phyloP scores from a whole-genome alignment of 2,797 vertebrate species.

The Novumbra hubbsi region DNA sequence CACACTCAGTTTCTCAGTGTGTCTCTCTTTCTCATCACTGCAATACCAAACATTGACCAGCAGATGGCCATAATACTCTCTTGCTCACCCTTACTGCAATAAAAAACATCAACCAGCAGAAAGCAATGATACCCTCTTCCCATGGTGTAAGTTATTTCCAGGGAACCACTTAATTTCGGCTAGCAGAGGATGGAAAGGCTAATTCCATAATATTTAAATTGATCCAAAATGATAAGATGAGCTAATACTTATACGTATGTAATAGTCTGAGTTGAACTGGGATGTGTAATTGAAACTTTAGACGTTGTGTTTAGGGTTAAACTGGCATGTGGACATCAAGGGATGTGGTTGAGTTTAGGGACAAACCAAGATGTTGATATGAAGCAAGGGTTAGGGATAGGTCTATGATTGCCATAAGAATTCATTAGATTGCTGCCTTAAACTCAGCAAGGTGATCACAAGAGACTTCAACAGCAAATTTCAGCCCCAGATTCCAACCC shows the following conservation, averaged over 20 bases:
- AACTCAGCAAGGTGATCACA: not conserved
- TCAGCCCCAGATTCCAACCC: not conserved
- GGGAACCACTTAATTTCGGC: not conserved
- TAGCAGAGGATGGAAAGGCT: not conserved
- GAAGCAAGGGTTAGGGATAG: too few species aligned
- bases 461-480: not conserved
- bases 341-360: not conserved
- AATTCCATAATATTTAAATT: not conserved
- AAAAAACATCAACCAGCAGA: not conserved
- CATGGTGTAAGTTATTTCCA: not conserved
- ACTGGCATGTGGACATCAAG: not conserved
- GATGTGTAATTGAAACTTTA: not conserved
- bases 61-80: constrained; percentile 14
- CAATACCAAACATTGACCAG: constrained; percentile 9
- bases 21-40: too few species aligned
- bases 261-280: not conserved
- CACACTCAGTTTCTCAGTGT: too few species aligned
- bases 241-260: not conserved
- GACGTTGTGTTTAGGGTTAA: not conserved
- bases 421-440: not conserved
- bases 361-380: not conserved
- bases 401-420: too few species aligned
- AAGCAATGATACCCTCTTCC: not conserved
- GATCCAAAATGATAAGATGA: not conserved
- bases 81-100: not conserved